Evolutionary conservation across 2,797 vertebrate genomes (phyloP).

Genomic region (Platalea minor): DNA sequence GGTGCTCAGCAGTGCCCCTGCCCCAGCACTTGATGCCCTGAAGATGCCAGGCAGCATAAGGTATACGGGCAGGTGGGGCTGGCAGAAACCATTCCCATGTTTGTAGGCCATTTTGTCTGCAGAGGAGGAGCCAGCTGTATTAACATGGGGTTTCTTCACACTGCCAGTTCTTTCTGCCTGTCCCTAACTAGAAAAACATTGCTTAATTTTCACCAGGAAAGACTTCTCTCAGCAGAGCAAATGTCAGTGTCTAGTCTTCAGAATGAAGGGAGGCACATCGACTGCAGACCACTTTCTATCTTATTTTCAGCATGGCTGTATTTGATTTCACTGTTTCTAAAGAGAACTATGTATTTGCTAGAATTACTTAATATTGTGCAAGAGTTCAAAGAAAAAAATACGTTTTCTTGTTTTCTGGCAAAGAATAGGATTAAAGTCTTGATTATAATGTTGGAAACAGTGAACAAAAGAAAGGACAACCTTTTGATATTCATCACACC

Average conservation of each 20-base stretch:
- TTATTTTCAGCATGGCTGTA: not conserved
- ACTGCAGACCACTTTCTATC: not conserved
- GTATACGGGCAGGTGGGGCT: not conserved
- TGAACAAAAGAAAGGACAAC: not conserved
- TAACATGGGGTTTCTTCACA: not conserved
- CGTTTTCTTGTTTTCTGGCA: not conserved
- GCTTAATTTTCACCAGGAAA: not conserved
- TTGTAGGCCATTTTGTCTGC: not conserved
- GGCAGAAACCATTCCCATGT: fast-evolving
- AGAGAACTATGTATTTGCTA: not conserved
- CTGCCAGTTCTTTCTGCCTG: not conserved
- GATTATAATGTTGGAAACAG: not conserved
- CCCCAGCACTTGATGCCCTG: not conserved
- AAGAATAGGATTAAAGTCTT: not conserved
- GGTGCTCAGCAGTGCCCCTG: not conserved
- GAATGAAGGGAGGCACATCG: not conserved
- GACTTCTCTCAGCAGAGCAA: not conserved
- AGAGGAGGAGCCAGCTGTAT: not conserved
- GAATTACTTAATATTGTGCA: not conserved
- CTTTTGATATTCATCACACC: not conserved
- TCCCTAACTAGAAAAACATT: not conserved
- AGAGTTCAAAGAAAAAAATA: not conserved
- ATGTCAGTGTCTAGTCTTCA: not conserved
- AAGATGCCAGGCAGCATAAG: not conserved
- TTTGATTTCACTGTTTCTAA: not conserved